phyloP scores from a whole-genome alignment of 92 coral and sea anemone genomes.

The Porites divaricata region DNA sequence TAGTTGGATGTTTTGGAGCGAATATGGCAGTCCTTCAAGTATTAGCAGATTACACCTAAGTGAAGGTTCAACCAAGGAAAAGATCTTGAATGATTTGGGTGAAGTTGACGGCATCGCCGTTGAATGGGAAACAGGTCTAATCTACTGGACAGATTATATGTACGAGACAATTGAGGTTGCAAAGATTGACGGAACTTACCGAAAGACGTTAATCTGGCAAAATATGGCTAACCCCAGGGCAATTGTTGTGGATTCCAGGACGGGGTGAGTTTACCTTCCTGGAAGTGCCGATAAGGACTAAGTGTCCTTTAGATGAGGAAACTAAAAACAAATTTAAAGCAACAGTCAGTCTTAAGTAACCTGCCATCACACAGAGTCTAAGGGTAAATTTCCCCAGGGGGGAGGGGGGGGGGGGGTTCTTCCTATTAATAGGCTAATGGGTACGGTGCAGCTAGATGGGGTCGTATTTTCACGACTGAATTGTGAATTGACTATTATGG shows the following conservation, averaged over 20 bases:
- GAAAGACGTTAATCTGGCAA: constrained; percentile 54
- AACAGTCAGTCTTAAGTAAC: neutral
- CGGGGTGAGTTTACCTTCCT: constrained; percentile 54
- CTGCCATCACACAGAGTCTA: no score
- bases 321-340: neutral
- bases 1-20: constrained; percentile 42
- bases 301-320: neutral
- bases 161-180: constrained; percentile 79
- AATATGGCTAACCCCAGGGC: constrained; percentile 64
- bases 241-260: constrained; percentile 70
- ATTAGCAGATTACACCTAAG: constrained; percentile 22
- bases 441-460: no score
- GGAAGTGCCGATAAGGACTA: neutral
- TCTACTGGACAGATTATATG: constrained; percentile 77
- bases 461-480: no score
- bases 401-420: no score
- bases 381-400: no score
- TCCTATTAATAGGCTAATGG: no score
- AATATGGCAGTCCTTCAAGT: neutral
- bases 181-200: constrained; percentile 60
- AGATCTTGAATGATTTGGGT: constrained; percentile 6
- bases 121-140: constrained; percentile 69
- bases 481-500: no score
- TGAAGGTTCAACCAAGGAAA: constrained; percentile 1
- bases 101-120: constrained; percentile 76